phyloP scores from a whole-genome alignment of 2,113 vertebrate genomes.

The Phrynosoma blainvillii region DNA sequence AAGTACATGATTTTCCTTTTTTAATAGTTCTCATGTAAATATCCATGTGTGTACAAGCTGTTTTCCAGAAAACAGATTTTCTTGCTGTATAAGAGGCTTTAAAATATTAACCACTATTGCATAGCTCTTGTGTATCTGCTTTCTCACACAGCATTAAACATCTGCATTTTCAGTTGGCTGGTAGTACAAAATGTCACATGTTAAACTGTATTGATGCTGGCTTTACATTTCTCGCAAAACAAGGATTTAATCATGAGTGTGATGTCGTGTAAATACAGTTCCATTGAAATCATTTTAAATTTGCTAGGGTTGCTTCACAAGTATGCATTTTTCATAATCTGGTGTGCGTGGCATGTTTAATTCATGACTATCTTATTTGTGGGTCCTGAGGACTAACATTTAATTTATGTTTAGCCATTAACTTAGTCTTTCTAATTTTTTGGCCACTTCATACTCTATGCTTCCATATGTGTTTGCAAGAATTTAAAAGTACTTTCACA shows the following conservation, averaged over 20 bases:
- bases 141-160: background rate
- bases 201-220: background rate
- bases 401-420: background rate
- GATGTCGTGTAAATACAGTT: background rate
- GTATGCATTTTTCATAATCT: background rate
- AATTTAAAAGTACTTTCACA: background rate
- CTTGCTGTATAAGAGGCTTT: background rate
- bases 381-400: fast-evolving
- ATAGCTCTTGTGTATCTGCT: fast-evolving
- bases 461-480: background rate
- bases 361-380: fast-evolving
- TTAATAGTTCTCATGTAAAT: background rate
- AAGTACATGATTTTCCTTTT: background rate
- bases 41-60: background rate
- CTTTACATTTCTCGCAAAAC: background rate
- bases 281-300: background rate
- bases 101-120: background rate
- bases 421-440: background rate
- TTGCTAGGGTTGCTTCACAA: background rate
- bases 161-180: background rate
- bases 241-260: background rate
- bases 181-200: background rate
- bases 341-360: fast-evolving
- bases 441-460: fast-evolving
- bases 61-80: background rate